phyloP scores from a whole-genome alignment of 1,140 invertebrate genomes.

The Pemphigus obesinymphae region DNA sequence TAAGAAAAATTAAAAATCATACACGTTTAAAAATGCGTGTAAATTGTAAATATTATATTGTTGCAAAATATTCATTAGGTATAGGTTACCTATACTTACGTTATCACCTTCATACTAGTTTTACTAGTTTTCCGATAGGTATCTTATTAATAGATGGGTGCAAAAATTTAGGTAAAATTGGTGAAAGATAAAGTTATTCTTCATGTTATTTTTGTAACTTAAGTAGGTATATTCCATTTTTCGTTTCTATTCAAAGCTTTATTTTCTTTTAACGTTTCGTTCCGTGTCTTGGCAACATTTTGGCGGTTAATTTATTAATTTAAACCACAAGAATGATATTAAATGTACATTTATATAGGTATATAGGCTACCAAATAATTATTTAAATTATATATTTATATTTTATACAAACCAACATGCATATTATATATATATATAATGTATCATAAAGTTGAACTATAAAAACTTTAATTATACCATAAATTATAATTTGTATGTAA shows the following conservation, averaged over 20 bases:
- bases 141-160: too few species aligned
- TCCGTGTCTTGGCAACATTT: not conserved
- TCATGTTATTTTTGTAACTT: not conserved
- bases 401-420: too few species aligned
- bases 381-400: not conserved
- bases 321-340: not conserved
- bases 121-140: too few species aligned
- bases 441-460: not conserved
- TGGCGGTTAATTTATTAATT: not conserved
- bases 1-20: not conserved
- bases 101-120: too few species aligned
- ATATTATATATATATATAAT: too few species aligned
- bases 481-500: slow-evolving; percentile 5
- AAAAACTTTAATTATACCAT: not conserved
- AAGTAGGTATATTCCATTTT: not conserved
- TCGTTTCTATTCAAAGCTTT: not conserved
- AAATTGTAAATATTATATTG: not conserved
- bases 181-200: too few species aligned
- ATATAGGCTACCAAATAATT: not conserved
- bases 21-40: not conserved
- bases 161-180: too few species aligned
- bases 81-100: too few species aligned
- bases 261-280: not conserved
- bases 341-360: not conserved
- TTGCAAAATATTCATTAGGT: not conserved